Conservation (phyloP, 2,888 invertebrate species). For the Pyrgus malvae region DNA sequence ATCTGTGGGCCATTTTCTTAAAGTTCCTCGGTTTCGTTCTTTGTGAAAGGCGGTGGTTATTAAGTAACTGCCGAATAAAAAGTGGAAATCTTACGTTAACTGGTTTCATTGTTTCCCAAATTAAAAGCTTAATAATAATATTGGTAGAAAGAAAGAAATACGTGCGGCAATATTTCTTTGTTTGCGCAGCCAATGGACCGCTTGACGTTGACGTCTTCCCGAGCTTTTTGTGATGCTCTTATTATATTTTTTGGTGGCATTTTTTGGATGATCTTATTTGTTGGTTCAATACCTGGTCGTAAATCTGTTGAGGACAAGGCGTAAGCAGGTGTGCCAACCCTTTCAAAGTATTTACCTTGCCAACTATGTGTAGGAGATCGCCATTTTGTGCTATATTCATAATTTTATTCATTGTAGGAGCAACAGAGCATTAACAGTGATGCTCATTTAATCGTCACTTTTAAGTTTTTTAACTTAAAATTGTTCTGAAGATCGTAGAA, state of each 20-base stretch:
- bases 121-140: constrained; percentile 40
- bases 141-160: constrained; percentile 56
- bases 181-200: constrained; percentile 73
- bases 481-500: too few species aligned
- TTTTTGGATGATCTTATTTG: constrained; percentile 77
- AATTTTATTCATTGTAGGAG: too few species aligned
- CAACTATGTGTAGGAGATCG: constrained; percentile 16
- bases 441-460: too few species aligned
- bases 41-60: not conserved
- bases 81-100: not conserved
- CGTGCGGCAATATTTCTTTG: constrained; percentile 75
- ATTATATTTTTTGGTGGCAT: constrained; percentile 76
- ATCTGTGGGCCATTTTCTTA: too few species aligned
- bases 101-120: constrained; percentile 31
- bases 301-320: constrained; percentile 68
- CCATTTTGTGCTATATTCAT: constrained; percentile 25
- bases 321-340: constrained; percentile 76
- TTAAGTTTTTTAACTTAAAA: too few species aligned
- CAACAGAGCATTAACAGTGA: too few species aligned
- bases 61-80: constrained; percentile 3
- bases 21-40: not conserved
- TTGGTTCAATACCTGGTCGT: constrained; percentile 75
- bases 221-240: constrained; percentile 73
- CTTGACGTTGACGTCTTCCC: constrained; percentile 70
- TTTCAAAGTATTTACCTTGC: constrained; percentile 44